Evolutionary conservation across 2,888 invertebrate species (phyloP), one percentile per base, ranked within the genome.

Genomic region (Tiliacea citrago): DNA sequence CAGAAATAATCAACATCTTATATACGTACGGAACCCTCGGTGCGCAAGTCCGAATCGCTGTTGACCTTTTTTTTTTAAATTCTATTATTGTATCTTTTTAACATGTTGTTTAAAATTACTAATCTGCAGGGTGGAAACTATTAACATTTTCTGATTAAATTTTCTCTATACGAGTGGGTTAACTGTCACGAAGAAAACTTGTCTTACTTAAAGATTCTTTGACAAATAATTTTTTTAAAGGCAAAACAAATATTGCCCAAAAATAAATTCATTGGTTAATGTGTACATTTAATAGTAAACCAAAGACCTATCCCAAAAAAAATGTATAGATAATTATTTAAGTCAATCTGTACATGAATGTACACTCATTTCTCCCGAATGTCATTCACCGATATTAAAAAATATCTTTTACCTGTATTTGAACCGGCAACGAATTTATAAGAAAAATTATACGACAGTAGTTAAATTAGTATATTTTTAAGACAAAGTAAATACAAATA

Each of bases 391-490:
- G 13, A n/a, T 29, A 29, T 13, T 39, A 24, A 62, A 39, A 42
- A 51, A 57, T 61, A 57, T 18, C 3, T 18, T 5, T 47, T 58
- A 70, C 42, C 13, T 53, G 29, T 47, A 80, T 61, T 60, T 78
- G 8, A 77, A 79, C 67, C 82, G 68, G 84, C 85, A 86, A 85
- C 85, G 85, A 85, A 85, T 86, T 85, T 81, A 81, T 13, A 39
- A 53, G 49, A 71, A 66, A 73, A 63, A 82, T 16, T 0, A 84
- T 81, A 83, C 81, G 75, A 85, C 42, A n/a, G 42, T 81, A 75
- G 76, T 10, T 68, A n/a, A 18, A 55, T 49, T 77, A 77, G 49
- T 63, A 29, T 75, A 77, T 58, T 72, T 75, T 70, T 81, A 82
- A 76, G 80, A 74, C 57, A 68, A 73, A 79, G 13, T 82, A 84